Conservation (phyloP, 92 coral and sea anemone genomes). For the Palythoa grandiflora region DNA sequence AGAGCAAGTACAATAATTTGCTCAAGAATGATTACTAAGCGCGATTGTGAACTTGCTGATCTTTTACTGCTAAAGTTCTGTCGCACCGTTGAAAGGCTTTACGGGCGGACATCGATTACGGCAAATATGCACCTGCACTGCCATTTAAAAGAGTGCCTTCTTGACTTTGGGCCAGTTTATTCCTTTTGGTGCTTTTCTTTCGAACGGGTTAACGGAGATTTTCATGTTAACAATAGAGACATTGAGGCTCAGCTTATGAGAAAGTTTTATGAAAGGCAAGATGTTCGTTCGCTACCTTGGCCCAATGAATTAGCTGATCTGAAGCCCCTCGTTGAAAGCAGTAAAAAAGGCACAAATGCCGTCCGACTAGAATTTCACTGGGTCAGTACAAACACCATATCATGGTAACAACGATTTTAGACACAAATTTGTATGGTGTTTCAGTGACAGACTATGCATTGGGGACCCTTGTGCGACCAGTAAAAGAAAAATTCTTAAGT, state of each 20-base stretch:
- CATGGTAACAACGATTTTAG: not conserved
- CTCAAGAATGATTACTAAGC: conserved; percentile 28
- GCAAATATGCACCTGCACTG: conserved; percentile 67
- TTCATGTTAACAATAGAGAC: conserved; percentile 14
- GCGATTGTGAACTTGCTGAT: conserved; percentile 47
- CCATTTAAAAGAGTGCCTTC: conserved; percentile 59
- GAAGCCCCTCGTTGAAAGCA: conserved; percentile 2
- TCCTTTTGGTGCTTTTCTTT: conserved; percentile 67
- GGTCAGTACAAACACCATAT: not conserved
- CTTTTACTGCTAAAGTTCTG: conserved; percentile 56
- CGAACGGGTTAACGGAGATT: conserved; percentile 47
- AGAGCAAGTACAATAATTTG: conserved; percentile 62
- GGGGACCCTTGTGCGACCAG: conserved; percentile 6
- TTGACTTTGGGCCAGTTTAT: conserved; percentile 70
- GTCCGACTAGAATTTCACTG: conserved; percentile 10
- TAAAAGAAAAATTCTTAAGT: not conserved
- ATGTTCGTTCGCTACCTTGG: conserved; percentile 6
- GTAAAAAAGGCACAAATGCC: conserved; percentile 1
- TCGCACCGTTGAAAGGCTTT: conserved; percentile 47
- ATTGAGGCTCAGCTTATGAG: conserved; percentile 33
- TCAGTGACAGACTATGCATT: not conserved
- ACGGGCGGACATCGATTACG: conserved; percentile 48
- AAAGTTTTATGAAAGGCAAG: not conserved
- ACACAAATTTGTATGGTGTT: conserved; percentile 8
- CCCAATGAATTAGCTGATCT: not conserved